Evolutionary conservation across 2,113 vertebrate species (phyloP).

Genomic region (Excalfactoria chinensis): DNA sequence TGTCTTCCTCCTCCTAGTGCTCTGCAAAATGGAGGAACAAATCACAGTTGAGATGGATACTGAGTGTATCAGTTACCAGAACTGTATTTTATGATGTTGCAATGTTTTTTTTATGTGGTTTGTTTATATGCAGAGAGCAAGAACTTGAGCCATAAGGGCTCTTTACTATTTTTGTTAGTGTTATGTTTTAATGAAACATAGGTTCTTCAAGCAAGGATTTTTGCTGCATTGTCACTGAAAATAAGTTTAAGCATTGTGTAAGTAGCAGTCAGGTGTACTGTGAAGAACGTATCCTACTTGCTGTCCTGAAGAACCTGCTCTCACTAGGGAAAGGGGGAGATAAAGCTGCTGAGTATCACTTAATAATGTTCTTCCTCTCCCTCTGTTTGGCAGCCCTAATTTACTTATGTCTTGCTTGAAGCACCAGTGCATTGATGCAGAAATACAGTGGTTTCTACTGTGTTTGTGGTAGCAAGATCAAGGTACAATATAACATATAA

Average conservation of each 20-base stretch:
- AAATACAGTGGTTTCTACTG: neutral
- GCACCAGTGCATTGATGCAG: neutral
- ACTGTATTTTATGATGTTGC: neutral
- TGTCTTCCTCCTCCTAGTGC: neutral
- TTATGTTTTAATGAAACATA: neutral
- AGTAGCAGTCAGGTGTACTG: conserved; percentile 22
- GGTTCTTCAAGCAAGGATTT: neutral
- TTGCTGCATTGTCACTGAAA: conserved; percentile 26
- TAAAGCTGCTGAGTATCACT: conserved; percentile 15
- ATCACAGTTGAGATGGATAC: neutral
- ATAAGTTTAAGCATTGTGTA: conserved; percentile 23
- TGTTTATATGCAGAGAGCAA: conserved; percentile 8
- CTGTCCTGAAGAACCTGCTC: neutral
- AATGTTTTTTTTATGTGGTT: neutral
- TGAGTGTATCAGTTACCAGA: neutral
- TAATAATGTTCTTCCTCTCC: neutral
- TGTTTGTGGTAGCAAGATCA: neutral
- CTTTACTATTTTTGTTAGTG: neutral
- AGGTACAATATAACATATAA: neutral
- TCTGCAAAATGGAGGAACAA: conserved; percentile 29
- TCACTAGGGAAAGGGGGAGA: neutral
- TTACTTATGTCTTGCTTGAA: neutral
- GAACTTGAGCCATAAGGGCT: neutral
- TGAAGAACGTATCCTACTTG: conserved; percentile 29
- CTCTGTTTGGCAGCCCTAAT: neutral